Conservation (phyloP, 2,888 invertebrate species). For the Seladonia tumulorum region DNA sequence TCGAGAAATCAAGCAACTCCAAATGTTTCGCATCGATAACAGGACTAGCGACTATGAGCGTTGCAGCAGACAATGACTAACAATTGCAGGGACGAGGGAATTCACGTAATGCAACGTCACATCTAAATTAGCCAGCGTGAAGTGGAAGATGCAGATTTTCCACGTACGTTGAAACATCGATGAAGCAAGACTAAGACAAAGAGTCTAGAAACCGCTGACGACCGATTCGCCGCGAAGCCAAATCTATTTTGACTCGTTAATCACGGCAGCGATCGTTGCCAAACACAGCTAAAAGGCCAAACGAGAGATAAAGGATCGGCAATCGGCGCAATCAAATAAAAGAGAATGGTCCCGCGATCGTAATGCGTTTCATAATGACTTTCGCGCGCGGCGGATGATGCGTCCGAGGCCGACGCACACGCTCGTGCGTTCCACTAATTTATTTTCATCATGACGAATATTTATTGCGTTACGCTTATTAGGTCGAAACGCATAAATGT, state of each 20-base stretch:
- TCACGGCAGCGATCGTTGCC: constrained; percentile 45
- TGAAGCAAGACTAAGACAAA: constrained; percentile 27
- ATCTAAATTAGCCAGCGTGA: neutral
- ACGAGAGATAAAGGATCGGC: neutral
- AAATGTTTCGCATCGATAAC: neutral
- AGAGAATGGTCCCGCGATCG: constrained; percentile 30
- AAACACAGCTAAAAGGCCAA: constrained; percentile 23
- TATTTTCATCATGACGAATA: constrained; percentile 20
- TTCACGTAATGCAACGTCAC: neutral
- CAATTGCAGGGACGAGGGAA: neutral
- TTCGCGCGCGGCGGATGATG: neutral
- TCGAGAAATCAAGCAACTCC: neutral
- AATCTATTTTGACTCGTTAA: constrained; percentile 58
- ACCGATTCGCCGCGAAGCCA: constrained; percentile 46
- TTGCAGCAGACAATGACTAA: neutral
- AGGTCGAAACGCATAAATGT: constrained; percentile 60
- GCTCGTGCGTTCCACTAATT: constrained; percentile 34
- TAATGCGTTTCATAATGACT: constrained; percentile 21
- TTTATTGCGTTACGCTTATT: constrained; percentile 60
- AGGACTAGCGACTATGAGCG: neutral
- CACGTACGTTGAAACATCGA: constrained; percentile 20
- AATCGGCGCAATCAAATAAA: neutral
- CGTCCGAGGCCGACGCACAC: neutral
- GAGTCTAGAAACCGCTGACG: neutral
- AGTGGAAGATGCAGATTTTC: constrained; percentile 10